A percentile compares a stretch with the other conserved stretches of the same genome.
Evolutionary conservation across 2,888 invertebrate genomes (phyloP).

Genomic region (Cheilosia vulpina): DNA sequence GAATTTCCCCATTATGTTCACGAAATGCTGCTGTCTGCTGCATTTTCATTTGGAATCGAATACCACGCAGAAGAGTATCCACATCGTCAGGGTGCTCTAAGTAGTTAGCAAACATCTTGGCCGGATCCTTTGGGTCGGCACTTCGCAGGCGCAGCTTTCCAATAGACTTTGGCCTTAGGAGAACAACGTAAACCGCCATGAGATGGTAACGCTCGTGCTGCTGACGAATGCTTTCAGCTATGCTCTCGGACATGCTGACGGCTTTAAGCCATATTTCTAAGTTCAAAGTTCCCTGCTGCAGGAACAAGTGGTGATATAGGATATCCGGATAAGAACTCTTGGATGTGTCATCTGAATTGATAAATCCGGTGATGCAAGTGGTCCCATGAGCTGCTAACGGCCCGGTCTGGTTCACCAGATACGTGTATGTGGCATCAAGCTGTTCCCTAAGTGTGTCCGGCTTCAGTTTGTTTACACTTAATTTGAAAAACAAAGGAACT

Average conservation of each 20-base stretch:
- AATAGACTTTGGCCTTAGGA: slow-evolving; percentile 82
- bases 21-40: slow-evolving; percentile 83
- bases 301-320: slow-evolving; percentile 63
- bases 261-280: slow-evolving; percentile 74
- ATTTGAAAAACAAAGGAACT: slow-evolving; percentile 80
- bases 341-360: slow-evolving; percentile 82
- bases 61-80: slow-evolving; percentile 80
- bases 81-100: slow-evolving; percentile 84
- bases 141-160: slow-evolving; percentile 85
- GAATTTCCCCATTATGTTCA: slow-evolving; percentile 79
- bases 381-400: slow-evolving; percentile 80
- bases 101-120: slow-evolving; percentile 86
- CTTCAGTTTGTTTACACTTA: slow-evolving; percentile 79
- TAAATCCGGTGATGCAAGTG: slow-evolving; percentile 83
- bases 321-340: slow-evolving; percentile 75
- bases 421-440: slow-evolving; percentile 78
- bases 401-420: slow-evolving; percentile 79
- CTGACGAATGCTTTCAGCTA: slow-evolving; percentile 74
- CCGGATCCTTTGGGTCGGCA: slow-evolving; percentile 84
- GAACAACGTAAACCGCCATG: slow-evolving; percentile 78
- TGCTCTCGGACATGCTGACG: slow-evolving; percentile 75
- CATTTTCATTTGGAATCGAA: slow-evolving; percentile 80
- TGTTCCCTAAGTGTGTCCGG: slow-evolving; percentile 19
- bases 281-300: slow-evolving; percentile 74
- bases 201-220: slow-evolving; percentile 72